Base-by-base conservation (phyloP, 2,888 invertebrate genomes). In the Gastrophysa polygoni region DNA sequence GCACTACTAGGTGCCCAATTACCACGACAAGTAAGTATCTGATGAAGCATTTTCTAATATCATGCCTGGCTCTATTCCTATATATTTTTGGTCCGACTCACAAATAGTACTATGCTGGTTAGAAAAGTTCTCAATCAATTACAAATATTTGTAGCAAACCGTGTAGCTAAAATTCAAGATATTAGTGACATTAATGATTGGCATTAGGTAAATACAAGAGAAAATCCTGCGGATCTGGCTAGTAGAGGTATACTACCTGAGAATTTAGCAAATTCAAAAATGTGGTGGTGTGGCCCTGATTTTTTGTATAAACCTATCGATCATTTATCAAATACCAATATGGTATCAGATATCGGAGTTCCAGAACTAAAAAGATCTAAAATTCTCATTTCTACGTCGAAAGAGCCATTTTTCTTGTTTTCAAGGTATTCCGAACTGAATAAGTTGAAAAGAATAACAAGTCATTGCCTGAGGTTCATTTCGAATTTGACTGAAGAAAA, bases 1-100 rank as follows among this genome's bases (percentile, higher is more conserved):
- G 49, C 60, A 24, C 32, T 61, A 21, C n/a, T 57, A 11, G 56
- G 61, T 21, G 49, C 56, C 16, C 61, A 61, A 46, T 49, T 61
- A 57, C 8, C 56, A 38, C 21, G 44, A 47, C 6, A 24, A 34
- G 60, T 61, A 11, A 24, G 16, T 28, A 51, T 24, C 43, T n/a
- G n/a, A n/a, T n/a, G n/a, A n/a, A n/a, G 44, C 50, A 18, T 24
- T 24, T 3, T 24, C 24, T 24, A 24, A 24, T 24, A 7, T 24
- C 28, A 21, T 52, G 20, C 24, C 49, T 16, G 2, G 10, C 3
- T 6, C 16, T 8, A 11, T 49, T 38, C 20, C 49, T 14, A 46
- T 7, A 24, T 59, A 38, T 38, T 54, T 38, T 38, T 59, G 59
- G 54, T 21, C 54, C n/a, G 55, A 59, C 8, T 48, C 43, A 17